These are phyloP conservation scores for Sorex maritimensis DNA, from an alignment of 2,797 vertebrate genomes.

Conservation along the genomic window DNA sequence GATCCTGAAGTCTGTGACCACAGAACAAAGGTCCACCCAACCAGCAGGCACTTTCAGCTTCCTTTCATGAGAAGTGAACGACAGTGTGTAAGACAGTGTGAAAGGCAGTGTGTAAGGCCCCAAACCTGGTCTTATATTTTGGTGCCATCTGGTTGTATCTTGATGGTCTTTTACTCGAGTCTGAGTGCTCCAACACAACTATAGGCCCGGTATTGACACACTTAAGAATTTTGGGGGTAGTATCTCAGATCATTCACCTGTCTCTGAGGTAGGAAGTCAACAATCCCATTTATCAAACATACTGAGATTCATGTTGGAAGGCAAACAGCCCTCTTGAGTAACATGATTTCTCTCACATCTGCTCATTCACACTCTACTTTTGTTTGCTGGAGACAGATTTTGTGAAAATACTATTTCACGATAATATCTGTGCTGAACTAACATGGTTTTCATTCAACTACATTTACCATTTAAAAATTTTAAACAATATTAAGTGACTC, in stretches of 20 bases:
- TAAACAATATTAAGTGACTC: constrained; percentile 61
- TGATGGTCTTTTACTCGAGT: no score
- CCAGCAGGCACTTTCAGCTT: no score
- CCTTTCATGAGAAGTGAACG: no score
- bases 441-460: constrained; percentile 37
- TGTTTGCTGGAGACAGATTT: constrained; percentile 73
- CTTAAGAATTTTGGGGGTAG: neutral
- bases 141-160: no score
- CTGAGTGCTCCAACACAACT: accelerated
- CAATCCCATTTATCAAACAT: neutral
- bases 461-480: constrained; percentile 3
- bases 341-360: constrained; percentile 36
- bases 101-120: no score
- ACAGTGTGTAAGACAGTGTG: no score
- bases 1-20: no score
- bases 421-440: constrained; percentile 69
- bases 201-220: accelerated
- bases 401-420: constrained; percentile 61
- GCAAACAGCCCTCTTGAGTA: constrained; percentile 35
- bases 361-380: constrained; percentile 65
- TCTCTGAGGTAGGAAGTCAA: neutral
- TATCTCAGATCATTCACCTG: neutral
- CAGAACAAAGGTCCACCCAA: no score
- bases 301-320: constrained; percentile 35
- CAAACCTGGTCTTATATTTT: no score